Base-by-base conservation (phyloP, 2,888 invertebrate genomes). In the Chrysotoxum bicinctum region DNA sequence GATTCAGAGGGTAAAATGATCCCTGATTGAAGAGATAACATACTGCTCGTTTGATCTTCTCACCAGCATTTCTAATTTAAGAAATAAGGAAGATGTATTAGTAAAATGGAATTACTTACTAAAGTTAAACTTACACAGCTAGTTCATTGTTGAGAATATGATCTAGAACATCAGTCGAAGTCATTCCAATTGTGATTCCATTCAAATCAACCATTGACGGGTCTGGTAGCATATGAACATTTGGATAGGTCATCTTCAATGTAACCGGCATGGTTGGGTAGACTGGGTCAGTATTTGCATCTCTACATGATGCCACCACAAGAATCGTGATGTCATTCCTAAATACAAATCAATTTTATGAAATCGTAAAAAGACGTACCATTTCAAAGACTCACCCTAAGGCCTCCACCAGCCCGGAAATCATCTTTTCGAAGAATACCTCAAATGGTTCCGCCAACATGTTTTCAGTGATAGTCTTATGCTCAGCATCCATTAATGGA, bases 261-360 rank as follows among this genome's bases (percentile, higher is more conserved):
- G 91, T 89, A 89, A 94, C 96, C 1, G 97, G 95, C 12, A 96
- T 96, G 0, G 97, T 97, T 5, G 98, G 98, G 91, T 95, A 98
- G 0, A 98, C 94, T 62, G 94, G 93, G 86, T 95, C 94, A 88
- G 96, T 95, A 91, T 96, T 95, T 0, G 94, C 94, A 90, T 98
- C 98, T 88, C 95, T 94, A 81, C 93, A 93, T 48, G 96, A 97
- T 4, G 98, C 93, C 21, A 97, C 94, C 73, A 98, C 90, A 64
- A 97, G 93, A 54, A 98, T 93, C 88, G 95, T 94, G 10, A 95
- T 96, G 19, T 91, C 91, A n/a, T 93, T 93, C 70, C 94, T 95
- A 60, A 19, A 83, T n/a, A 9, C 14, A 68, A 40, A 43, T 12
- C 10, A 19, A 77, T 21, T 23, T n/a, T n/a, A 35, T 64, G 10